phyloP scores from a whole-genome alignment of 1,140 invertebrate species.

The Calliphora vicina region DNA sequence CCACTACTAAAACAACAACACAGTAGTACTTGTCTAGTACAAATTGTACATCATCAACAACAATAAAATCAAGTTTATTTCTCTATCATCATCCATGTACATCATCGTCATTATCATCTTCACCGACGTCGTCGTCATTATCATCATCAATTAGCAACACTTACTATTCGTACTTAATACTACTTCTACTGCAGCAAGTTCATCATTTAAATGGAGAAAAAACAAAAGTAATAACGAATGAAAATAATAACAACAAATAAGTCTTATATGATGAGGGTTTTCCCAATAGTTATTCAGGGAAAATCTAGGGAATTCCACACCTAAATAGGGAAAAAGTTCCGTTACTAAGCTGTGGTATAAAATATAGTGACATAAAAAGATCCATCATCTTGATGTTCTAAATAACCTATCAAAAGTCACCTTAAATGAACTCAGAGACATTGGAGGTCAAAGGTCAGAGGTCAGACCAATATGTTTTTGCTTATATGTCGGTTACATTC shows the following conservation, averaged over 20 bases:
- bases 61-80: not conserved
- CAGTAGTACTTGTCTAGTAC: no score
- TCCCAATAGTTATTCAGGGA: not conserved
- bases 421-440: no score
- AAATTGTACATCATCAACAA: not conserved
- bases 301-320: no score
- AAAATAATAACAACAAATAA: not conserved
- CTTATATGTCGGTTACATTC: no score
- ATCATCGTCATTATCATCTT: not conserved
- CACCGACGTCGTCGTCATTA: not conserved
- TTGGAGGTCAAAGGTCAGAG: no score
- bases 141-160: slow-evolving; percentile 29
- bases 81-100: no score
- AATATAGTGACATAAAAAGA: no score
- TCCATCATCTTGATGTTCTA: no score
- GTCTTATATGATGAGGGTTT: not conserved
- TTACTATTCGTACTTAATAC: not conserved
- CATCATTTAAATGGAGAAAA: not conserved
- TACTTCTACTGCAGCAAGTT: not conserved
- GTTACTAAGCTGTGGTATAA: no score
- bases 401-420: no score
- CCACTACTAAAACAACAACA: not conserved
- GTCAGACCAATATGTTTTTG: no score
- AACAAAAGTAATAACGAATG: not conserved
- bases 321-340: no score